These are phyloP conservation scores for Panagrolaimus sp. DNA, from an alignment of 1,140 invertebrate genomes.

Conservation along the genomic window DNA sequence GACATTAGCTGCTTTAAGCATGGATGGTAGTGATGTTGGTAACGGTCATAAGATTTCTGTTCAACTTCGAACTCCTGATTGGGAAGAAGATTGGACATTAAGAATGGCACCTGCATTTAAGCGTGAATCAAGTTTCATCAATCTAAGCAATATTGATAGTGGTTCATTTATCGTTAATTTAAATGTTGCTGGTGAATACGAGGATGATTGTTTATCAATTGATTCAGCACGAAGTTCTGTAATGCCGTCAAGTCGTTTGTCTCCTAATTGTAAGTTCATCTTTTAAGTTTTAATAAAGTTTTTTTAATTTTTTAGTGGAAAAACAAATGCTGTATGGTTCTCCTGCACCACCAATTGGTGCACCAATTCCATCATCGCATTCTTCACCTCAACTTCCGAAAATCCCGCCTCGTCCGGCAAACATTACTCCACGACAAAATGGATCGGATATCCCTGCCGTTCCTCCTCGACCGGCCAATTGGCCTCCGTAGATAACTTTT, in stretches of 20 bases:
- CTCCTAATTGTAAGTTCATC: not conserved
- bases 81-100: slow-evolving; percentile 22
- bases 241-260: slow-evolving; percentile 11
- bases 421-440: not conserved
- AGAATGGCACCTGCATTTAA: not conserved
- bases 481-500: slow-evolving; percentile 3
- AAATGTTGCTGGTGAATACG: not conserved
- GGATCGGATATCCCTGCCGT: not conserved
- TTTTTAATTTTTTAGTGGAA: not conserved
- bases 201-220: not conserved
- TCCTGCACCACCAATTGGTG: slow-evolving; percentile 13
- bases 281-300: slow-evolving; percentile 15
- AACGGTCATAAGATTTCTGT: slow-evolving; percentile 25
- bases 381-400: not conserved
- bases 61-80: slow-evolving; percentile 25
- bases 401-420: slow-evolving; percentile 17
- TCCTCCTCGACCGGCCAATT: slow-evolving; percentile 3
- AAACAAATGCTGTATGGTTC: slow-evolving; percentile 3
- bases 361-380: slow-evolving; percentile 3
- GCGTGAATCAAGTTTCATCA: slow-evolving; percentile 9
- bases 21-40: slow-evolving; percentile 45
- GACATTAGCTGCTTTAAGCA: slow-evolving; percentile 54
- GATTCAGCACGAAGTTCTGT: not conserved
- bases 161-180: not conserved
- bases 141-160: not conserved